Conservation (phyloP, 2,888 invertebrate genomes). For the Diplazon laetatorius region DNA sequence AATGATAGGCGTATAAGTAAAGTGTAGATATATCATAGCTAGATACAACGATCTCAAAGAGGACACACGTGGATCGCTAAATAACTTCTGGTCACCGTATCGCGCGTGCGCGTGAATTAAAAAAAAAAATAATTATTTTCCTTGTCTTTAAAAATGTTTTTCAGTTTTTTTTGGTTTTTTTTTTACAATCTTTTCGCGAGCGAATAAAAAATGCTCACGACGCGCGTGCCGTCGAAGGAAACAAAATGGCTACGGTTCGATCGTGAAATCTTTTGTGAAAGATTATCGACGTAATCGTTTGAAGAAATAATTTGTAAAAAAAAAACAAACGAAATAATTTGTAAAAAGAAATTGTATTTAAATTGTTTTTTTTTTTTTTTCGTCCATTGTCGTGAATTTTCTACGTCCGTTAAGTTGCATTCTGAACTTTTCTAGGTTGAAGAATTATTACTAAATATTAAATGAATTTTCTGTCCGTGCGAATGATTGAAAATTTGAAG, state of each 20-base stretch:
- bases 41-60: conserved; percentile 82
- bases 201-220: conserved; percentile 61
- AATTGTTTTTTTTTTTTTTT: conserved; percentile 28
- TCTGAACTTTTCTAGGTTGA: too few relatives aligned
- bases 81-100: conserved; percentile 68
- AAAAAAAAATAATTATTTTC: too few relatives aligned
- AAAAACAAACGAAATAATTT: too few relatives aligned
- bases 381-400: conserved; percentile 4
- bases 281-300: conserved; percentile 39
- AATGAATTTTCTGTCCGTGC: conserved; percentile 4
- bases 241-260: conserved; percentile 79
- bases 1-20: conserved; percentile 77
- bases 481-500: conserved; percentile 13
- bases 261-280: conserved; percentile 78
- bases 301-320: too few relatives aligned
- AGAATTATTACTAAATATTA: too few relatives aligned
- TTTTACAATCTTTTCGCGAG: conserved; percentile 39
- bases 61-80: conserved; percentile 77
- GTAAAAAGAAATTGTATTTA: too few relatives aligned
- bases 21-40: conserved; percentile 82
- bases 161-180: conserved; percentile 41
- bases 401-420: conserved; percentile 11
- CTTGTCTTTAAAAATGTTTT: too few relatives aligned
- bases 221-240: conserved; percentile 41
- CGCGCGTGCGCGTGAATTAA: conserved; percentile 60